phyloP scores from a whole-genome alignment of 2,888 invertebrate species.

The Xestia c-nigrum region DNA sequence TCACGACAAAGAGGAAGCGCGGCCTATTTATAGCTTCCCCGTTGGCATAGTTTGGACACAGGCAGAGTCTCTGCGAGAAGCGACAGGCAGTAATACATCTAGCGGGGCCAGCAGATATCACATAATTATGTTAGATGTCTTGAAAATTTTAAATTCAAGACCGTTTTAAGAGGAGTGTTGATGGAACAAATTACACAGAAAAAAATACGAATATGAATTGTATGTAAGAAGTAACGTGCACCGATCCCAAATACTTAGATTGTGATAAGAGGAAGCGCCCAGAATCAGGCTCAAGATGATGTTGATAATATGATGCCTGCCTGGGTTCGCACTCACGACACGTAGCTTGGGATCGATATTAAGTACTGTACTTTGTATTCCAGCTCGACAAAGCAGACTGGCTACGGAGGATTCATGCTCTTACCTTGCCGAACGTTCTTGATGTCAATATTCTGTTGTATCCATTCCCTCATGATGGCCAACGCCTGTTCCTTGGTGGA shows the following conservation, averaged over 20 bases:
- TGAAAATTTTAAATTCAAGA: background rate
- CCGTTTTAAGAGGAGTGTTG: background rate
- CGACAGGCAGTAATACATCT: background rate
- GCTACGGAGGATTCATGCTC: background rate
- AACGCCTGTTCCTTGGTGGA: constrained; percentile 91
- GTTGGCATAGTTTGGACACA: background rate
- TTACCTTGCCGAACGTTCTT: constrained; percentile 92
- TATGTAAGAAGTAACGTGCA: background rate
- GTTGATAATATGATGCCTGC: background rate
- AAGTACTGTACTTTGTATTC: constrained; percentile 3
- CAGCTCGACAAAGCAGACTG: background rate
- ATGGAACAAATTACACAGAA: background rate
- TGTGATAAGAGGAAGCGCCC: background rate
- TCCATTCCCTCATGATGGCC: constrained; percentile 92
- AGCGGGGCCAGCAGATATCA: background rate
- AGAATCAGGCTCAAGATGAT: too few relatives aligned
- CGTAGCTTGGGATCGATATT: background rate
- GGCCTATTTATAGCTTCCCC: background rate
- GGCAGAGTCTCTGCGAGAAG: background rate
- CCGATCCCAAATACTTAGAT: background rate
- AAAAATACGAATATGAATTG: background rate
- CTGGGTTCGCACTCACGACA: background rate
- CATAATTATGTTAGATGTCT: background rate
- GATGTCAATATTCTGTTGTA: constrained; percentile 92
- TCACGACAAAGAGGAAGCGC: too few relatives aligned